Evolutionary conservation across 64 coral and sea anemone species (phyloP).

Genomic region (Orbicella faveolata): DNA sequence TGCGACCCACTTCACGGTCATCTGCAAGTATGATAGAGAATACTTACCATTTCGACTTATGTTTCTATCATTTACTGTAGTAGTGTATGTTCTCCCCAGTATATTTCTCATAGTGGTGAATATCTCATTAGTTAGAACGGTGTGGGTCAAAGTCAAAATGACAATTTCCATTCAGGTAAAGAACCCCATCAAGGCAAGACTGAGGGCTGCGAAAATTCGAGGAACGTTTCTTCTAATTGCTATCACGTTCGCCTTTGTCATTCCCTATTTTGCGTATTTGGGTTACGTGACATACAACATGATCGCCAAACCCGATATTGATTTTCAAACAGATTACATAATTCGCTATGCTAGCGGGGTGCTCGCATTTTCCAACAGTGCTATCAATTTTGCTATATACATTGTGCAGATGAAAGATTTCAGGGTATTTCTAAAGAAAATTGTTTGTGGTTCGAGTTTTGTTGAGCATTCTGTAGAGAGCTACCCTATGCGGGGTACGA

Average conservation of each 20-base stretch:
- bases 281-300: slow-evolving; percentile 20
- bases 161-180: neutral
- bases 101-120: slow-evolving; percentile 8
- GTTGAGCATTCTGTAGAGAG: neutral
- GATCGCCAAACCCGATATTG: neutral
- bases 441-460: neutral
- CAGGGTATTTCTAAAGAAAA: neutral
- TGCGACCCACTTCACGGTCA: neutral
- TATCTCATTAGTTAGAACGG: neutral
- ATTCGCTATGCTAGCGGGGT: neutral
- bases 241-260: slow-evolving; percentile 35
- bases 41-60: neutral
- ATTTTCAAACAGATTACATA: slow-evolving; percentile 14
- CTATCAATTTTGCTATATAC: slow-evolving; percentile 13
- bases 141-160: neutral
- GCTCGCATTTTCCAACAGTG: neutral
- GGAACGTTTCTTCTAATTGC: slow-evolving; percentile 15
- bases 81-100: slow-evolving; percentile 1
- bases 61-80: slow-evolving; percentile 18
- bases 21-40: slow-evolving; percentile 30
- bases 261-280: slow-evolving; percentile 32
- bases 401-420: slow-evolving; percentile 12
- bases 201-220: neutral
- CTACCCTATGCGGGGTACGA: too few relatives aligned
- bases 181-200: neutral